Evolutionary conservation across 2,888 invertebrate genomes (phyloP).

Genomic region (Marasmarcha lunaedactyla): DNA sequence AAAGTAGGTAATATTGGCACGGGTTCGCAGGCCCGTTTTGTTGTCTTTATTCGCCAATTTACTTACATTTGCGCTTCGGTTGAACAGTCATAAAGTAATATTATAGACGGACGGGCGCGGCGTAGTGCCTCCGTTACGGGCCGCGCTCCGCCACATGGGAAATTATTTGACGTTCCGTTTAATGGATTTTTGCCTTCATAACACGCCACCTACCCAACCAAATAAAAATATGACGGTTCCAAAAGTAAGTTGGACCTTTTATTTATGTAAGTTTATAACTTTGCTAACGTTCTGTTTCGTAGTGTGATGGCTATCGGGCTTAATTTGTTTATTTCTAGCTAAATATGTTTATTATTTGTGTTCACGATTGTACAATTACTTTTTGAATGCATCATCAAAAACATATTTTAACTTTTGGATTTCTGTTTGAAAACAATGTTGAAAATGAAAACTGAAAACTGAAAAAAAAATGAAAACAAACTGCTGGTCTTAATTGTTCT

Average conservation of each 20-base stretch:
- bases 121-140: constrained; percentile 69
- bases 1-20: constrained; percentile 11
- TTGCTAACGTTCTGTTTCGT: background rate
- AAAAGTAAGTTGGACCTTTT: constrained; percentile 19
- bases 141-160: constrained; percentile 68
- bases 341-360: too few relatives aligned
- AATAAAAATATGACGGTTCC: constrained; percentile 45
- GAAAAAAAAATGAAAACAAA: too few relatives aligned
- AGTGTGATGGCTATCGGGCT: background rate
- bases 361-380: too few relatives aligned
- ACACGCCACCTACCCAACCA: constrained; percentile 60
- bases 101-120: constrained; percentile 62
- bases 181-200: constrained; percentile 70
- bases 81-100: constrained; percentile 66
- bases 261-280: constrained; percentile 16
- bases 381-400: too few relatives aligned
- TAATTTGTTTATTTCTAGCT: constrained; percentile 1
- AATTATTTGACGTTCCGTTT: constrained; percentile 70
- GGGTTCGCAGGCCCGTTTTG: constrained; percentile 38
- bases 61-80: constrained; percentile 59
- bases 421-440: too few relatives aligned
- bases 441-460: too few relatives aligned
- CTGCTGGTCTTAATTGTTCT: too few relatives aligned
- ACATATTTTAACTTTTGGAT: too few relatives aligned
- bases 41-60: constrained; percentile 67